Evolutionary conservation across 2,113 vertebrate genomes (phyloP).

Genomic region (Megaleporinus macrocephalus): DNA sequence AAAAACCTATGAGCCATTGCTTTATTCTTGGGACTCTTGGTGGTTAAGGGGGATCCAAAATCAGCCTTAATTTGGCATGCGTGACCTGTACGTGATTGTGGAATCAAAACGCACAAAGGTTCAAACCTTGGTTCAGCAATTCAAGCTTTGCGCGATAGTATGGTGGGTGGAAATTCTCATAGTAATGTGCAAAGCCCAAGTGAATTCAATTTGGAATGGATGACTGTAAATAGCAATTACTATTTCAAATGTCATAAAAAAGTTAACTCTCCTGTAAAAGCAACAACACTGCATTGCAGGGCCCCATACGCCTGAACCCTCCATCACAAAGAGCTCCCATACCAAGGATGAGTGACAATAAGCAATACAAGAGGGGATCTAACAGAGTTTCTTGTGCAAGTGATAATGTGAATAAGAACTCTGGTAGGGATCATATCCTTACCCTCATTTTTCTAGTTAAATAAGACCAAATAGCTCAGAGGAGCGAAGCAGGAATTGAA

Average conservation of each 20-base stretch:
- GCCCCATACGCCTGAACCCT: neutral
- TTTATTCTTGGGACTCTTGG: neutral
- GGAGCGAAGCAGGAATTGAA: constrained; percentile 31
- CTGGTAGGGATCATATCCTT: constrained; percentile 1
- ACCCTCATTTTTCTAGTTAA: constrained; percentile 16
- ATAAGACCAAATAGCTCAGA: constrained; percentile 18
- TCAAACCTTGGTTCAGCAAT: neutral
- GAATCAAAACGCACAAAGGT: neutral
- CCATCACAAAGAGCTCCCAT: constrained; percentile 2
- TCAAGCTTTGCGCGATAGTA: no score
- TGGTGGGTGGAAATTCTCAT: no score
- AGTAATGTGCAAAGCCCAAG: no score
- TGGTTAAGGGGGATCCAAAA: neutral
- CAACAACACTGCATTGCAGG: neutral
- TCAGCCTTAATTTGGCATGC: constrained; percentile 17
- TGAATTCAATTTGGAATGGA: no score
- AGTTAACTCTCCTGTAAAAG: neutral
- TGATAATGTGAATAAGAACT: constrained; percentile 23
- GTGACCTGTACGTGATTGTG: neutral
- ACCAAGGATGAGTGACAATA: neutral
- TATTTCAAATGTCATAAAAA: neutral
- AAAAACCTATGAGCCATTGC: constrained; percentile 27
- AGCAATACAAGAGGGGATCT: constrained; percentile 20
- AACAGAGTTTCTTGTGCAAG: constrained; percentile 4
- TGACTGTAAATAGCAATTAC: no score